Percentiles rank a stretch among this genome's conserved stretches.
phyloP scores from a whole-genome alignment of 2,888 invertebrate genomes.

The Pachliopta kotzebuea region DNA sequence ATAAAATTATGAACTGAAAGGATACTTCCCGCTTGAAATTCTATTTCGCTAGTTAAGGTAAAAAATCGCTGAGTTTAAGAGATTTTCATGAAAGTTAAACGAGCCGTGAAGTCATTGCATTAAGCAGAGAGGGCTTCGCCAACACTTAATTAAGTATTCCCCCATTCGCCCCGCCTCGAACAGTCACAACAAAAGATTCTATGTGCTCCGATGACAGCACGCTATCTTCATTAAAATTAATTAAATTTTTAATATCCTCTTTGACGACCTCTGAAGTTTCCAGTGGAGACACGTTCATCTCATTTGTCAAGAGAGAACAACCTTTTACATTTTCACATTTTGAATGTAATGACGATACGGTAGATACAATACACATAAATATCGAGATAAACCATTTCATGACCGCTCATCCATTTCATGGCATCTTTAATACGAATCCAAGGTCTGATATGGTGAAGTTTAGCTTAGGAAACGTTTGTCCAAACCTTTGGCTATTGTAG shows the following conservation, averaged over 20 bases:
- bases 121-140: slow-evolving; percentile 73
- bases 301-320: slow-evolving; percentile 49
- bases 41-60: slow-evolving; percentile 61
- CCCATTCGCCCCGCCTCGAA: slow-evolving; percentile 48
- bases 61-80: slow-evolving; percentile 71
- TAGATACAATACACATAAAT: no score
- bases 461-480: no score
- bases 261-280: slow-evolving; percentile 31
- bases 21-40: slow-evolving; percentile 42
- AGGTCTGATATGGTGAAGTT: no score
- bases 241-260: slow-evolving; percentile 65
- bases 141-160: slow-evolving; percentile 79
- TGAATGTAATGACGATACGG: not conserved
- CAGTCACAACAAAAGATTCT: slow-evolving; percentile 74
- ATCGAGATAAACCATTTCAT: no score
- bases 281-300: slow-evolving; percentile 49
- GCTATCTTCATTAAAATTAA: slow-evolving; percentile 67
- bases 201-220: slow-evolving; percentile 50
- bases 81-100: slow-evolving; percentile 79
- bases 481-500: no score
- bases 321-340: slow-evolving; percentile 40
- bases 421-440: no score
- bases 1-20: slow-evolving; percentile 22
- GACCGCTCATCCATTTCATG: no score
- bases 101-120: slow-evolving; percentile 77